Evolutionary conservation across 2,113 vertebrate species (phyloP), one percentile per base, ranked within the genome.

Genomic region (Paratilapia polleni): DNA sequence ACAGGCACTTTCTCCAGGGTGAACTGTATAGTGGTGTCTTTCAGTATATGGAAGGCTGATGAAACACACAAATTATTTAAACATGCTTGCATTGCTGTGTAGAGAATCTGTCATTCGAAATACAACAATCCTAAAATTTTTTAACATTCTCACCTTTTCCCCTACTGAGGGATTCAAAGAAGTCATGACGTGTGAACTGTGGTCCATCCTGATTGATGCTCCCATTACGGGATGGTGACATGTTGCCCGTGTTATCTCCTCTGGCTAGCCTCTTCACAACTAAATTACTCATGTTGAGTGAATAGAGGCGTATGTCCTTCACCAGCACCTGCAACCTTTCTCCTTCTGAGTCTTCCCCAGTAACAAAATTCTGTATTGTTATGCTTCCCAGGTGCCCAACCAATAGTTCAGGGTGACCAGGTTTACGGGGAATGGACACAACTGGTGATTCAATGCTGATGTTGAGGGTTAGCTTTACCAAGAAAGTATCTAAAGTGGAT

Each of bases 301-400:
- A 99, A 94, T 99, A 99, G 14, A 99, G 95, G 17, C 97, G 97
- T 83, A 99, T 99, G 70, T 99, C 97, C 88, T 97, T 98, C 80
- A 99, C 97, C 87, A 98, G 95, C 56, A 99, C 98, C 83, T 98
- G 97, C 76, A 99, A 90, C 75, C 94, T 96, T 59, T 98, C 97
- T 61, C 94, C 95, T 82, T 97, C 96, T 5, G 96, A 96, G 34
- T 97, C 97, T 76, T 97, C 97, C 34, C 96, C 97, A 0, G 97
- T 90, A 20, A 97, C 91, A 94, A 97, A 98, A 86, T 99, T 99
- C 88, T 97, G 96, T 91, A 99, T 99, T 2, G 94, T 96, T 88
- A 99, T 99, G 88, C 98, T 97, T 66, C 98, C 98, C 6, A 99
- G 87, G 70, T 99, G 98, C 57, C 98, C 98, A 1, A 99, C 97